phyloP scores from a whole-genome alignment of 1,140 invertebrate genomes.

The Hormaphis cornu region DNA sequence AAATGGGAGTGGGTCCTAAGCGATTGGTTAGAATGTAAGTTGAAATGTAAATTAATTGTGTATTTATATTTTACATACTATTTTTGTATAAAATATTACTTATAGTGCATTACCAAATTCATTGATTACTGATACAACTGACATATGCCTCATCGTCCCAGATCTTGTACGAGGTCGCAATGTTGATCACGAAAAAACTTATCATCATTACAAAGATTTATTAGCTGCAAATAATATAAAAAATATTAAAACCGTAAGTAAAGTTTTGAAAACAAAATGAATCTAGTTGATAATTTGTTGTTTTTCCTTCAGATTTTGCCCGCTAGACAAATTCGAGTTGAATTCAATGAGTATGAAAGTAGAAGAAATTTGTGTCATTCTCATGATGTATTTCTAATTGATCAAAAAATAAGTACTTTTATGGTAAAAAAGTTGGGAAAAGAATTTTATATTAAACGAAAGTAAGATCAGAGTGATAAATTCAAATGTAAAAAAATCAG shows the following conservation, averaged over 20 bases:
- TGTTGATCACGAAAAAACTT: constrained; percentile 50
- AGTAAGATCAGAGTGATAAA: constrained; percentile 35
- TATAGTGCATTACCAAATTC: constrained; percentile 28
- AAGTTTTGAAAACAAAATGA: neutral
- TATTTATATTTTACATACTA: neutral
- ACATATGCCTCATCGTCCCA: constrained; percentile 44
- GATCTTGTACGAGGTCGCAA: constrained; percentile 46
- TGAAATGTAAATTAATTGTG: neutral
- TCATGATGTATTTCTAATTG: constrained; percentile 55
- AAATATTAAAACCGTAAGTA: constrained; percentile 32
- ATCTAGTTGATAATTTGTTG: neutral
- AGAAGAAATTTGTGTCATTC: constrained; percentile 50
- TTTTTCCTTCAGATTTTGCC: constrained; percentile 44
- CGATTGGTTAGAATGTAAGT: constrained; percentile 11
- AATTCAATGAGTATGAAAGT: constrained; percentile 57
- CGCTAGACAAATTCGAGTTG: constrained; percentile 52
- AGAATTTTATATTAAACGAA: constrained; percentile 52
- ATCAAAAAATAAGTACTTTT: constrained; percentile 52
- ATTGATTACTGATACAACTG: constrained; percentile 32
- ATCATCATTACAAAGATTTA: constrained; percentile 50
- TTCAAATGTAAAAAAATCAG: neutral
- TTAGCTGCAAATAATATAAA: constrained; percentile 46
- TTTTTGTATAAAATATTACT: neutral
- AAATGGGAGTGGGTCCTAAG: constrained; percentile 20
- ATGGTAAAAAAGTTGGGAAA: constrained; percentile 52